These are phyloP conservation scores for Trisateles emortualis DNA, from an alignment of 2,888 invertebrate species.

Conservation along the genomic window DNA sequence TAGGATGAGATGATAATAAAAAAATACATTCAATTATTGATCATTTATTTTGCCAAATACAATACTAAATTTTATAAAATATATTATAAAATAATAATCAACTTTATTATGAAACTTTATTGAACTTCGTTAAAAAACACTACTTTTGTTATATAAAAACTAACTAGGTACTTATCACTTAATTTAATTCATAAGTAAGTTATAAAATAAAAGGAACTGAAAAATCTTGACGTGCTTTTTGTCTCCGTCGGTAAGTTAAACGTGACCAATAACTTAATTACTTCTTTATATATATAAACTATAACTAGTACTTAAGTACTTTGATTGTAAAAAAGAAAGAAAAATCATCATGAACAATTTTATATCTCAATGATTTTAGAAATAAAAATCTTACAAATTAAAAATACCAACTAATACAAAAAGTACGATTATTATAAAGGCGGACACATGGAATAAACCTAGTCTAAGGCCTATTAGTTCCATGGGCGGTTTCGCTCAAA, in stretches of 20 bases:
- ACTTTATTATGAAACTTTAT: constrained; percentile 34
- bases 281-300: constrained; percentile 16
- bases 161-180: constrained; percentile 13
- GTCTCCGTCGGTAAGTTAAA: constrained; percentile 30
- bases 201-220: constrained; percentile 64
- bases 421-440: constrained; percentile 29
- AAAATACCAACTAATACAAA: constrained; percentile 25
- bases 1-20: too few species aligned
- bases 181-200: constrained; percentile 44
- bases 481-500: too few species aligned
- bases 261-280: constrained; percentile 17
- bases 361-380: not conserved
- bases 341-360: constrained; percentile 8
- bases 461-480: too few species aligned
- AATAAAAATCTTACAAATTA: not conserved
- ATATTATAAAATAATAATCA: constrained; percentile 41
- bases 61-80: not conserved
- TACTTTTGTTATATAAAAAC: constrained; percentile 33
- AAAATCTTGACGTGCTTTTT: constrained; percentile 54
- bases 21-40: not conserved
- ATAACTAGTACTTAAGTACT: constrained; percentile 52
- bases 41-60: not conserved
- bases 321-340: constrained; percentile 23
- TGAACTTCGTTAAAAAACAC: constrained; percentile 17
- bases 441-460: too few species aligned